A percentile compares a stretch with the other conserved stretches of the same genome.
These are phyloP conservation scores for Panulirus ornatus DNA, from an alignment of 1,140 invertebrate genomes.

Conservation along the genomic window DNA sequence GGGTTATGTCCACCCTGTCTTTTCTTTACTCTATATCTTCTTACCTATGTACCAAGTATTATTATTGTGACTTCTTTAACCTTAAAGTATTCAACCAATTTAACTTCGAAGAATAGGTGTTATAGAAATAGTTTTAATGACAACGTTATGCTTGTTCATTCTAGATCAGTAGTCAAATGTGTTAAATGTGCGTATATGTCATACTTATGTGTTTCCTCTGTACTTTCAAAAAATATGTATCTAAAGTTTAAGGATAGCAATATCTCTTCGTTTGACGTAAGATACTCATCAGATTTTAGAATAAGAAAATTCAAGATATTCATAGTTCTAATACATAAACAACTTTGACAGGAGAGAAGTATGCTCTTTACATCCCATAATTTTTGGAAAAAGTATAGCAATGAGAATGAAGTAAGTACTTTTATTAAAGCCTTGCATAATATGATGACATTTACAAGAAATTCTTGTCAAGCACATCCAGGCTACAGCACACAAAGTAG, in stretches of 20 bases:
- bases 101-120: slow-evolving; percentile 54
- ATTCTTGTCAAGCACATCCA: neutral
- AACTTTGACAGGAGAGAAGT: slow-evolving; percentile 53
- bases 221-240: slow-evolving; percentile 20
- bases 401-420: neutral
- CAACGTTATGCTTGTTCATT: slow-evolving; percentile 43
- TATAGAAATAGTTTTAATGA: slow-evolving; percentile 52
- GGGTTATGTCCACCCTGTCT: slow-evolving; percentile 73
- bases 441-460: neutral
- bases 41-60: slow-evolving; percentile 51
- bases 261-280: slow-evolving; percentile 12
- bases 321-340: neutral
- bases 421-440: slow-evolving; percentile 32
- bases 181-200: slow-evolving; percentile 41
- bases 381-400: neutral
- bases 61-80: slow-evolving; percentile 58
- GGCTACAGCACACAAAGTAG: neutral
- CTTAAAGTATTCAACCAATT: slow-evolving; percentile 61
- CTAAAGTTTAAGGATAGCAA: slow-evolving; percentile 13
- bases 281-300: slow-evolving; percentile 39
- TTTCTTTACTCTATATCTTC: slow-evolving; percentile 40
- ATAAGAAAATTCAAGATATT: slow-evolving; percentile 39
- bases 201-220: slow-evolving; percentile 8
- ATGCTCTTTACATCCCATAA: neutral
- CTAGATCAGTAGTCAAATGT: slow-evolving; percentile 52